Evolutionary conservation across 1,140 invertebrate genomes (phyloP), one percentile per base, ranked within the genome.

Genomic region (Eupristina koningsbergeri): DNA sequence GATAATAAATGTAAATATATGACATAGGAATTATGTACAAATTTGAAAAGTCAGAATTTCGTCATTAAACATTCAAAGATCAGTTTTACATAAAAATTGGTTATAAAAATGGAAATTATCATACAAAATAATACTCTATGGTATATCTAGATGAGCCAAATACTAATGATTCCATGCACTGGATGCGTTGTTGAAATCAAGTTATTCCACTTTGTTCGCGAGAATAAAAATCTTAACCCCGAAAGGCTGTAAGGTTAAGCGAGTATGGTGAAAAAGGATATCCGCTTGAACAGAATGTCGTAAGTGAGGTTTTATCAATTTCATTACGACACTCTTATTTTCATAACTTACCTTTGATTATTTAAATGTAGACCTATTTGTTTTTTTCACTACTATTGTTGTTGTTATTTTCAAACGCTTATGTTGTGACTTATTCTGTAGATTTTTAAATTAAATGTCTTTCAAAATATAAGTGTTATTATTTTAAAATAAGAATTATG

Each of bases 161-260:
- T 64, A 80, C 74, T 84, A 84, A 80, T 31, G 74, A 29, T 84
- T 80, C 77, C 50, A 64, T 36, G 34, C 75, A 19, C 5, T 26
- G 26, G 47, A 31, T 83, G 45, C 41, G 39, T 84, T 80, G 58
- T 77, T 80, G 36, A 84, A 84, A 80, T 80, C 77, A 84, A 58
- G 67, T 84, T 84, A 64, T 83, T 63, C 74, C 61, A 69, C 81
- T 69, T 45, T 22, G 11, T 39, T 53, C 2, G 58, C 31, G 11
- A 34, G 17, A 74, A 84, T 84, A 84, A 80, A 84, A 71, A 84
- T 80, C 77, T 84, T 75, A 84, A 80, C 77, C 69, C 80, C 77
- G 79, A 74, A 80, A 81, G 69, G 76, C 47, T 45, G 41, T 7
- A 45, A 45, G 41, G 11, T 79, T 75, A 79, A 64, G 69, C 71